Percentiles rank a stretch among this genome's conserved stretches.
Evolutionary conservation across 92 coral and sea anemone species (phyloP).

Genomic region (Montipora capitata): DNA sequence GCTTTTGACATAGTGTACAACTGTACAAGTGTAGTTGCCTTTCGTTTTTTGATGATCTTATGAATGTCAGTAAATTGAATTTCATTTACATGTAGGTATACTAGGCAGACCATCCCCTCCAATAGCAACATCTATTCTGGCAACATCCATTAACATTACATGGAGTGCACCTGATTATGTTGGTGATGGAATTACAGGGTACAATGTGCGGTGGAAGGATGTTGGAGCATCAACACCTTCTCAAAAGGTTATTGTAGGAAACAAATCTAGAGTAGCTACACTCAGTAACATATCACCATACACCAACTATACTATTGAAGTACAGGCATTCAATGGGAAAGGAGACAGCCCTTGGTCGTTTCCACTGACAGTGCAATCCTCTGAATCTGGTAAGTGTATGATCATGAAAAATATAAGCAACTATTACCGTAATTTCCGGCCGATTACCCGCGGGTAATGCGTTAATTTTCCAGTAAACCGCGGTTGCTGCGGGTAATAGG

Average conservation of each 20-base stretch:
- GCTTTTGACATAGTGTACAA: too few species aligned
- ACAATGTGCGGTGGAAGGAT: conserved; percentile 8
- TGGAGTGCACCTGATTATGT: conserved; percentile 13
- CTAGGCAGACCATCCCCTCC: conserved; percentile 21
- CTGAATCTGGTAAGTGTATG: not conserved
- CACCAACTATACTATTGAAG: not conserved
- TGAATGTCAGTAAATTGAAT: too few species aligned
- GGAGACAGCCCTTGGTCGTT: not conserved
- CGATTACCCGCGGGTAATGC: too few species aligned
- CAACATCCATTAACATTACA: not conserved
- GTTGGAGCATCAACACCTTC: not conserved
- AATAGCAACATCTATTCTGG: not conserved
- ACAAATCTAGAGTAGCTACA: not conserved
- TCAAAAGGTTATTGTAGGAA: not conserved
- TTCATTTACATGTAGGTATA: not conserved
- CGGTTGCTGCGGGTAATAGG: too few species aligned
- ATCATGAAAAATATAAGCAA: too few species aligned
- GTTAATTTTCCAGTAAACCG: too few species aligned
- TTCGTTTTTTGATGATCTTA: too few species aligned
- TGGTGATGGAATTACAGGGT: conserved; percentile 32
- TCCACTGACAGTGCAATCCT: not conserved
- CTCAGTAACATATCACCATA: conserved; percentile 6
- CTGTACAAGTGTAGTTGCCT: too few species aligned
- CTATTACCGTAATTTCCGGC: too few species aligned
- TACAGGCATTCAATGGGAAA: not conserved